Evolutionary conservation across 2,888 invertebrate genomes (phyloP), one percentile per base, ranked within the genome.

Genomic region (Netelia melanura): DNA sequence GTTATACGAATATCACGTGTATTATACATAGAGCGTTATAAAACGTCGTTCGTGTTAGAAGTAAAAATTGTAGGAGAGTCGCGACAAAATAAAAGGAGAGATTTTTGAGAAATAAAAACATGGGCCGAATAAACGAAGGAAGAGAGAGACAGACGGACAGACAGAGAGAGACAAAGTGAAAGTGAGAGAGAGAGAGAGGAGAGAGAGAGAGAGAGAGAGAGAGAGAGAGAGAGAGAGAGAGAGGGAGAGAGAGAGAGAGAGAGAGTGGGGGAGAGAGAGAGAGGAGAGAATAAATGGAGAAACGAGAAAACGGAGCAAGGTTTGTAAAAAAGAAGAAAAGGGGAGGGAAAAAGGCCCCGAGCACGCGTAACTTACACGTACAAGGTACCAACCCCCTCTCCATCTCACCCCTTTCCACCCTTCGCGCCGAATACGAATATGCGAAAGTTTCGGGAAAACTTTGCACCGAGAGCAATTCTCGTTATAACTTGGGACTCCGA

Each of bases 401-500:
- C 3, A 2, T 25, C 25, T 17, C 25, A 25, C 25, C 25, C 25
- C 25, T 25, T 44, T 23, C 48, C 52, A 14, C 14, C 21, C 43
- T 76, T 74, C 58, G 74, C 75, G 80, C 79, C 84, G 83, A 86
- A 80, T 85, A 81, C 64, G 86, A 88, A 88, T 88, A 88, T 88
- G 86, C 87, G 88, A 88, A 90, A 90, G 86, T 89, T 87, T 83
- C 81, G 83, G 54, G 86, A 84, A 89, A 90, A 90, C 85, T 91
- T 90, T 88, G 86, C 88, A 84, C 86, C 76, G 87, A 86, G 88
- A 90, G 90, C 91, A 90, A 91, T 92, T 90, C 91, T 91, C 91
- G 91, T 92, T 92, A 91, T 90, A 92, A 92, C 90, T 92, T 91
- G 85, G 88, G 83, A 88, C 89, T 86, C 87, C 56, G 87, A 86